Percentiles rank a stretch among this genome's conserved stretches.
Evolutionary conservation across 2,113 vertebrate genomes (phyloP).

Genomic region (Ariopsis seemanni): DNA sequence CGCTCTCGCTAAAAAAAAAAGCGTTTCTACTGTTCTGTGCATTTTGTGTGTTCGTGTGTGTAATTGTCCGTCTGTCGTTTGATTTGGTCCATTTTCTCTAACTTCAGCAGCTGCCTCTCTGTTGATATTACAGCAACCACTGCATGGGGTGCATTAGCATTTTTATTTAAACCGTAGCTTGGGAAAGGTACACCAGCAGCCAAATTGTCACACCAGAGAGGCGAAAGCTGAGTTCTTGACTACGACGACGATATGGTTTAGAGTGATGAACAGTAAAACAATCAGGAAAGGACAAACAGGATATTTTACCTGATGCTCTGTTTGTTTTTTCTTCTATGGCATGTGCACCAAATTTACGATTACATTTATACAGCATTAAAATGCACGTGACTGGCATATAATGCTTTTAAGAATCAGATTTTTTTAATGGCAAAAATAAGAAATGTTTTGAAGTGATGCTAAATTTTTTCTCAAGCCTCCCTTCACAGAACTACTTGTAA

Average conservation of each 20-base stretch:
- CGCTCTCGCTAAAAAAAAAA: neutral
- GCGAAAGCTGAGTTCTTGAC: conserved; percentile 57
- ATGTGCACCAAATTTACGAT: neutral
- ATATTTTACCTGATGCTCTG: neutral
- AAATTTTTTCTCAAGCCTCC: conserved; percentile 36
- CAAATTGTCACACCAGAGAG: conserved; percentile 60
- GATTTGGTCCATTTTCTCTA: conserved; percentile 64
- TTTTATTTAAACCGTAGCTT: conserved; percentile 63
- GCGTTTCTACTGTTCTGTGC: conserved; percentile 52
- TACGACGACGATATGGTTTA: conserved; percentile 46
- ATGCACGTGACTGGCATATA: conserved; percentile 9
- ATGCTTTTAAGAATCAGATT: neutral
- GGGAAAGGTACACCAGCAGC: conserved; percentile 69
- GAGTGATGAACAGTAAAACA: conserved; percentile 29
- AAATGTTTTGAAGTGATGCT: conserved; percentile 39
- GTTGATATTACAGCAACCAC: conserved; percentile 71
- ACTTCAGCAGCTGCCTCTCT: conserved; percentile 65
- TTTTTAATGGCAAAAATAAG: neutral
- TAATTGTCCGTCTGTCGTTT: conserved; percentile 65
- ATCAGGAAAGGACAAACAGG: conserved; percentile 1
- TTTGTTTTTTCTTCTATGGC: neutral
- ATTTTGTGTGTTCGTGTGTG: conserved; percentile 61
- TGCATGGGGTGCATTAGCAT: conserved; percentile 74
- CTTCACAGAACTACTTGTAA: conserved; percentile 35
- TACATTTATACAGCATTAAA: neutral